A percentile compares a stretch with the other conserved stretches of the same genome.
These are phyloP conservation scores for Drepana arcuata DNA, from an alignment of 1,140 invertebrate genomes.

Conservation along the genomic window DNA sequence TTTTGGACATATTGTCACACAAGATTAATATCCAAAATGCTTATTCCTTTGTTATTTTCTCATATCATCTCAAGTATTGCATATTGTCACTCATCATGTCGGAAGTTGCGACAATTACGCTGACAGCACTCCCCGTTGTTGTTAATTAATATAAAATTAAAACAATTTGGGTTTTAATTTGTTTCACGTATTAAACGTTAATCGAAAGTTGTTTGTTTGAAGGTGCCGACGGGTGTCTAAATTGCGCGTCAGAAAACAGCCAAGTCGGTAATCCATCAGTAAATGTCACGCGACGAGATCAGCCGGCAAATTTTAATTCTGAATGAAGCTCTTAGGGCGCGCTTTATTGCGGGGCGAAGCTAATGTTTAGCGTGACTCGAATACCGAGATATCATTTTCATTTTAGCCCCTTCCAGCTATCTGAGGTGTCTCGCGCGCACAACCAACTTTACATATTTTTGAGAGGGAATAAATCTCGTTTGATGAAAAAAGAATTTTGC, in stretches of 20 bases:
- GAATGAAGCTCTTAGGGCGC: slow-evolving; percentile 58
- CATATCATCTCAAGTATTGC: too few species aligned
- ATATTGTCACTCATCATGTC: too few species aligned
- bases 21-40: too few species aligned
- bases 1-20: too few species aligned
- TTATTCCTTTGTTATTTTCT: too few species aligned
- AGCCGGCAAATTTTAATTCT: slow-evolving; percentile 69
- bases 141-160: too few species aligned
- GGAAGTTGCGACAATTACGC: too few species aligned
- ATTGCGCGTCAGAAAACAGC: too few species aligned
- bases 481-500: slow-evolving; percentile 59
- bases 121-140: slow-evolving; percentile 20
- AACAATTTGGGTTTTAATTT: too few species aligned
- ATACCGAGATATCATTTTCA: slow-evolving; percentile 66
- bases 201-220: too few species aligned
- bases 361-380: slow-evolving; percentile 70
- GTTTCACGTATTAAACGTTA: too few species aligned
- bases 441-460: slow-evolving; percentile 65
- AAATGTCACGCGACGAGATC: slow-evolving; percentile 51
- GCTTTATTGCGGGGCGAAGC: slow-evolving; percentile 60
- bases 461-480: slow-evolving; percentile 57
- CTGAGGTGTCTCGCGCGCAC: slow-evolving; percentile 35
- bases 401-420: slow-evolving; percentile 46
- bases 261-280: slow-evolving; percentile 62
- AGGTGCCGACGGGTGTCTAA: too few species aligned